Evolutionary conservation across 37 sponge, comb jelly and placozoan species (phyloP), one percentile per base, ranked within the genome.

Genomic region (Tethya wilhelma): DNA sequence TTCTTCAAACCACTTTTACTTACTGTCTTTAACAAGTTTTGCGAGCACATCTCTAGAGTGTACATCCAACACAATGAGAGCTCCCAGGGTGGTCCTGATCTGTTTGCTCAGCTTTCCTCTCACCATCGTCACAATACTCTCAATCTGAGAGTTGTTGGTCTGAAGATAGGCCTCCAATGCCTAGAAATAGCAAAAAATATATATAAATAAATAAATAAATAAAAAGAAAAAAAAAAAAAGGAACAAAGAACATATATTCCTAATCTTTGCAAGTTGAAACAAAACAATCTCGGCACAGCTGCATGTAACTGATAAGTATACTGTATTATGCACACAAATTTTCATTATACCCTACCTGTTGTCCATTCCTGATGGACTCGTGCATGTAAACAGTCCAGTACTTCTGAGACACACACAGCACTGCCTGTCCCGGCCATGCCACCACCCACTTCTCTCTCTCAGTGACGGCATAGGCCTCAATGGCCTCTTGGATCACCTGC

Each of bases 41-140:
- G 84, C 83, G 65, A 99, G 83, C 6, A 99, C 99, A 86, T 99
- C 99, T 45, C 99, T 81, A 29, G 97, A 80, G 75, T 99, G 99
- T 28, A 99, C 99, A 86, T 99, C 99, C 73, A 99, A 74, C 68
- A 96, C 97, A 0, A 99, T 93, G 64, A 99, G 86, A 12, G 99
- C 99, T 42, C 97, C 97, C 23, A 99, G 85, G 23, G 99, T 99
- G 30, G 94, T 93, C 26, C 99, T 56, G 81, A 96, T 96, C 91
- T 99, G 99, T 62, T 91, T 94, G 85, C 78, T 90, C 67, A 99
- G 89, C 71, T 96, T 96, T 9, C 99, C 99, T 79, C 99, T 75
- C 59, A 99, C 99, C 74, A 94, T 84, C 55, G 69, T 87, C 19
- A 99, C 99, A 83, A 99, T 99, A 38, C 83, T 87, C 19, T 90